Percentiles rank a stretch among this genome's conserved stretches.
Evolutionary conservation across 1,140 invertebrate species (phyloP).

Genomic region (Pentalonia nigronervosa): DNA sequence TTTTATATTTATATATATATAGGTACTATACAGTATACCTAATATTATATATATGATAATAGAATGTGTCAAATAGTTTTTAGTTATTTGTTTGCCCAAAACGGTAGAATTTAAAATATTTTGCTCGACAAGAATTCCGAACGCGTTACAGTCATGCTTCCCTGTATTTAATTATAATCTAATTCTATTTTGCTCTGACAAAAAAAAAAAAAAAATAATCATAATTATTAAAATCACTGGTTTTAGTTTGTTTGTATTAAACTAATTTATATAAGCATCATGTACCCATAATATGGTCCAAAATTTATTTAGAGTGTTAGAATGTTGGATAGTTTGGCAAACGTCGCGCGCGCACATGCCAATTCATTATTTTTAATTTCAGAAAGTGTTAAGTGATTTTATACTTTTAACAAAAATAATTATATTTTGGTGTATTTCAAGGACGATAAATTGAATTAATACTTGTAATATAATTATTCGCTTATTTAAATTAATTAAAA

Average conservation of each 20-base stretch:
- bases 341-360: background rate
- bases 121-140: background rate
- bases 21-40: background rate
- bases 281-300: background rate
- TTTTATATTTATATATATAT: background rate
- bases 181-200: background rate
- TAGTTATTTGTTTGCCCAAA: background rate
- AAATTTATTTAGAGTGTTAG: conserved; percentile 1
- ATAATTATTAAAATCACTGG: background rate
- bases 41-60: no score
- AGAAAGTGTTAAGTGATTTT: background rate
- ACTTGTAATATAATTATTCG: background rate
- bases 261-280: conserved; percentile 24
- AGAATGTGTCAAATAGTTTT: background rate
- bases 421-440: background rate
- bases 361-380: conserved; percentile 40
- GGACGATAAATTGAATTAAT: background rate
- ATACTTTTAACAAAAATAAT: background rate
- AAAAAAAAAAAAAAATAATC: background rate
- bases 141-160: background rate
- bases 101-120: background rate
- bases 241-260: background rate
- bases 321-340: conserved; percentile 25
- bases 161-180: background rate
- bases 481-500: background rate